These are phyloP conservation scores for Trypoxylus dichotomus DNA, from an alignment of 1,140 invertebrate genomes.

Conservation along the genomic window DNA sequence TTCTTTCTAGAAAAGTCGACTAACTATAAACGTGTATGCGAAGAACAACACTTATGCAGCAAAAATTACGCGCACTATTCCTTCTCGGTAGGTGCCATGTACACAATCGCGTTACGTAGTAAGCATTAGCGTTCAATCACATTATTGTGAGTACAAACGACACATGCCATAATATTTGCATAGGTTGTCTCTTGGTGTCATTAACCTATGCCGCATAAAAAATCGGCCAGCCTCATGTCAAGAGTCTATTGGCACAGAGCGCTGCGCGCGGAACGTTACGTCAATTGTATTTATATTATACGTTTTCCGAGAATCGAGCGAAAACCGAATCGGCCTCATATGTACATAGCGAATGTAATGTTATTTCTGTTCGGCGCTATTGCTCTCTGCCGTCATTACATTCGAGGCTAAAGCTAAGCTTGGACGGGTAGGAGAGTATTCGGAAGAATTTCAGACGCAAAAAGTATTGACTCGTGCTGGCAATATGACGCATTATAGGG, in stretches of 20 bases:
- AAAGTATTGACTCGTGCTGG: neutral
- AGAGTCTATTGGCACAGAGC: slow-evolving; percentile 12
- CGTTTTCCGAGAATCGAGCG: slow-evolving; percentile 4
- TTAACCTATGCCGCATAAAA: slow-evolving; percentile 10
- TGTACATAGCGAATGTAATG: neutral
- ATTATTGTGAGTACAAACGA: neutral
- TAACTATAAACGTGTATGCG: too few species aligned
- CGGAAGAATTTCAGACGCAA: neutral
- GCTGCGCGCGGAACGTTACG: neutral
- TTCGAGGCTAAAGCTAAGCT: neutral
- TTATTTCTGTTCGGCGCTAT: neutral
- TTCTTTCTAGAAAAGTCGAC: too few species aligned
- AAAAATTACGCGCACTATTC: too few species aligned
- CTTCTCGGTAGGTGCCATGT: too few species aligned
- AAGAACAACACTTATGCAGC: too few species aligned
- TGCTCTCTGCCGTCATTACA: neutral
- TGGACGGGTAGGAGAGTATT: neutral
- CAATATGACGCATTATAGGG: neutral
- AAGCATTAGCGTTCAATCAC: neutral
- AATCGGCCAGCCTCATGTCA: slow-evolving; percentile 17
- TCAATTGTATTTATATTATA: neutral
- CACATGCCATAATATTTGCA: slow-evolving; percentile 24
- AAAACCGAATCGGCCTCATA: neutral
- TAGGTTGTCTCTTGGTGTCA: slow-evolving; percentile 10
- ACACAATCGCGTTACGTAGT: neutral